Evolutionary conservation across 2,888 invertebrate genomes (phyloP).

Genomic region (Drosophila maculinotata): DNA sequence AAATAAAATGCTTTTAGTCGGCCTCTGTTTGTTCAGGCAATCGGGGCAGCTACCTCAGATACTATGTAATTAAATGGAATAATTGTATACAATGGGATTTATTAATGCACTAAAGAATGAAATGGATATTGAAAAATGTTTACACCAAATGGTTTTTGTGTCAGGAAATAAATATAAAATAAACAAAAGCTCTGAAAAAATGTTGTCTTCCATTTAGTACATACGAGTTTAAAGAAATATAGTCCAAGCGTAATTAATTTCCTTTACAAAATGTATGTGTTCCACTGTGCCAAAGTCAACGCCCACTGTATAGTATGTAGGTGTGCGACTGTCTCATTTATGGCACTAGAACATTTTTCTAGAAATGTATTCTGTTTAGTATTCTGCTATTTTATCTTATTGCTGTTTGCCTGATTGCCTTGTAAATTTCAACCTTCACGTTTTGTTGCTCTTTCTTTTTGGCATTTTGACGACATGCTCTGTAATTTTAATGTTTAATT

Average conservation of each 20-base stretch:
- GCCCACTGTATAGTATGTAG: conserved; percentile 49
- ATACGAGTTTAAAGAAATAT: no score
- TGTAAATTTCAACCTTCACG: conserved; percentile 73
- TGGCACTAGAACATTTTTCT: conserved; percentile 57
- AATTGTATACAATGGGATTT: conserved; percentile 12
- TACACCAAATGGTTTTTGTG: background rate
- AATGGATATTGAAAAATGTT: background rate
- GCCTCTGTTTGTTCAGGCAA: conserved; percentile 5
- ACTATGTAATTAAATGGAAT: conserved; percentile 32
- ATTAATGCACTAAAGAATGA: background rate
- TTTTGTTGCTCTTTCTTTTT: conserved; percentile 51
- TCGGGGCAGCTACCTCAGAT: conserved; percentile 30
- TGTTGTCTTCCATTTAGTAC: background rate
- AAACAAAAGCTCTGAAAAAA: background rate
- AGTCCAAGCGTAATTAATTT: background rate
- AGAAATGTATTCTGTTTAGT: conserved; percentile 51
- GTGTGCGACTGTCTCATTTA: conserved; percentile 60
- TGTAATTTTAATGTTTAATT: background rate
- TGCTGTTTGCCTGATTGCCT: conserved; percentile 54
- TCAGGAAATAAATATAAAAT: background rate
- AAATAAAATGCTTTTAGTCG: conserved; percentile 32
- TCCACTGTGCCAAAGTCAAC: conserved; percentile 59
- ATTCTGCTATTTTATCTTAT: conserved; percentile 60
- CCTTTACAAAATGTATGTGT: conserved; percentile 13
- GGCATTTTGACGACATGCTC: conserved; percentile 14